Conservation (phyloP, 2,113 vertebrate genomes). For the Salvelinus namaycush region DNA sequence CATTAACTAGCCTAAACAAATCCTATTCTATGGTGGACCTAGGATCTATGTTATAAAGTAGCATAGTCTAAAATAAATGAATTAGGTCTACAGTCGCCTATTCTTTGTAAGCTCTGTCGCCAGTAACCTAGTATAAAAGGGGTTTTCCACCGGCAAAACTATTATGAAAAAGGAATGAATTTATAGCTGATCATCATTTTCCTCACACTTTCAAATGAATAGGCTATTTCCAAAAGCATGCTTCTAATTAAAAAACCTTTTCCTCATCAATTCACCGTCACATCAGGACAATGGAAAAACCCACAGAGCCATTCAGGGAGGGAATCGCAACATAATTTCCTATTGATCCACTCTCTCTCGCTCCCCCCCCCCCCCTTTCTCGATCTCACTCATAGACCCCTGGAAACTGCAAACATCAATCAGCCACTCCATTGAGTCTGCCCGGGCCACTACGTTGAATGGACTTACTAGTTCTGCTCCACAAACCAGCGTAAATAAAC, state of each 20-base stretch:
- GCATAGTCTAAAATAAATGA: too few relatives aligned
- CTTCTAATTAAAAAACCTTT: not conserved
- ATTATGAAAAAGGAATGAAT: too few relatives aligned
- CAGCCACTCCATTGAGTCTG: constrained; percentile 14
- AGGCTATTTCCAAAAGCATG: not conserved
- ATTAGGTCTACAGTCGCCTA: too few relatives aligned
- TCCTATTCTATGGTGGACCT: too few relatives aligned
- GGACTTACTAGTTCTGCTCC: constrained; percentile 1
- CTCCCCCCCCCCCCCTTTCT: not conserved
- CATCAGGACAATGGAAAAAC: not conserved
- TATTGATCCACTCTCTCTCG: constrained; percentile 24
- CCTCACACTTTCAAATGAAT: too few relatives aligned
- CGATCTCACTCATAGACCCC: not conserved
- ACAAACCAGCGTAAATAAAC: not conserved
- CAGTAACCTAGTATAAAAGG: not conserved
- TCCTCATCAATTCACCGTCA: not conserved
- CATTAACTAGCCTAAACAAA: too few relatives aligned
- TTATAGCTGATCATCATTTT: too few relatives aligned
- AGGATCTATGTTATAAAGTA: too few relatives aligned
- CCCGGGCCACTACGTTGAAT: not conserved
- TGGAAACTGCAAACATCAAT: constrained; percentile 29
- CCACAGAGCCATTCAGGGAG: constrained; percentile 2
- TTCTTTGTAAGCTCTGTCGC: too few relatives aligned
- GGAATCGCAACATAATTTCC: constrained; percentile 18
- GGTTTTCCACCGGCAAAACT: not conserved